Evolutionary conservation across 2,113 vertebrate species (phyloP), one percentile per base, ranked within the genome.

Genomic region (Nibea coibor): DNA sequence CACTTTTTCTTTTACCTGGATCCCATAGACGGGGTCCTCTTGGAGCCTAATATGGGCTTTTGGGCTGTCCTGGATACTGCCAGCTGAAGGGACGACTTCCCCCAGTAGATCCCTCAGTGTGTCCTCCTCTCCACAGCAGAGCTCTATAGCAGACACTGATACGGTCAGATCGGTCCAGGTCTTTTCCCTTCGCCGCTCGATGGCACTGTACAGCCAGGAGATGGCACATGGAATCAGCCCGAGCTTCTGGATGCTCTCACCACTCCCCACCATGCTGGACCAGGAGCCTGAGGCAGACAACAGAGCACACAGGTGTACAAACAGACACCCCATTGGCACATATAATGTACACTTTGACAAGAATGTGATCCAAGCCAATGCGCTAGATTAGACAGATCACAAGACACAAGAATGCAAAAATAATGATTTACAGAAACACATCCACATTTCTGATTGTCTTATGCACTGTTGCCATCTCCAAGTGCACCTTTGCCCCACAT

Each of bases 131-230:
- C 97, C 98, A 74, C 97, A 98, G 87, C 97, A 99, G 75, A 99
- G 96, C 88, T 99, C 98, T 8, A 99, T 95, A 0, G 98, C 98
- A 1, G 98, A 98, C 86, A 99, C 96, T 0, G 97, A 97, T n/a
- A 99, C 97, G 0, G 96, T 96, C 92, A 99, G 97, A 11, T 97
- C 96, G 0, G 98, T 97, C 89, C 97, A 97, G 0, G 98, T 99
- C 95, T 97, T 97, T 78, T 99, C 98, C 69, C 97, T 96, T 67
- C 97, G 96, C 80, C 97, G 96, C 8, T 98, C 97, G 43, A 99
- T 97, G 78, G 98, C 93, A 54, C 96, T 97, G 94, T 98, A 99
- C 89, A 99, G 96, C 98, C 98, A 99, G 31, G 98, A 98, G 91
- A 99, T 97, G 87, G 98, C 97, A 72, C 96, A 98, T 45, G 98